Evolutionary conservation across 2,888 invertebrate genomes (phyloP).

Genomic region (Bugula neritina): DNA sequence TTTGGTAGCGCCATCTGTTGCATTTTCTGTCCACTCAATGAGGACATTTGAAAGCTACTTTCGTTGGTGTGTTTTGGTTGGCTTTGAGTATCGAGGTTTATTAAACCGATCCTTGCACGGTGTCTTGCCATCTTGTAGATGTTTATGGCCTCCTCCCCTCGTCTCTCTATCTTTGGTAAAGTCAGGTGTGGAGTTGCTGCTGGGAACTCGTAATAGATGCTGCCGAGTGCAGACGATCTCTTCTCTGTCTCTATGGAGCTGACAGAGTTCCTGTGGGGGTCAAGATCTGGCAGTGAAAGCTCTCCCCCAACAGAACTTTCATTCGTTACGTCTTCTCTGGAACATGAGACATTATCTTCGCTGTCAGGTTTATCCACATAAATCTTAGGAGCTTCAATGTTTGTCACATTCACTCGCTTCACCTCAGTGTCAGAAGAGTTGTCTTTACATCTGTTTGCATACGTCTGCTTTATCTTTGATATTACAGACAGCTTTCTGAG

Average conservation of each 20-base stretch:
- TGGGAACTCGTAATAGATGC: neutral
- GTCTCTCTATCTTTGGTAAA: neutral
- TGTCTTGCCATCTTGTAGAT: neutral
- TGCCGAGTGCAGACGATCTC: neutral
- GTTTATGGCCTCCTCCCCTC: neutral
- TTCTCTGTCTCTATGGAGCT: neutral
- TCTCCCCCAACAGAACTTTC: neutral
- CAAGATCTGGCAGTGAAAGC: neutral
- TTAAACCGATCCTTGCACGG: neutral
- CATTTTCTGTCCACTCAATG: neutral
- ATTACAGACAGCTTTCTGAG: neutral
- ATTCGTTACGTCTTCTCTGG: neutral
- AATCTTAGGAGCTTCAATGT: neutral
- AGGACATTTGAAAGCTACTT: neutral
- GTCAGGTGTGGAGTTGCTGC: neutral
- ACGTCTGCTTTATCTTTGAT: neutral
- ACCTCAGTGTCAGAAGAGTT: neutral
- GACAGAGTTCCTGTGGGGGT: neutral
- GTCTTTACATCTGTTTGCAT: neutral
- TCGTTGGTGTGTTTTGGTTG: neutral
- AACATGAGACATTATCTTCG: neutral
- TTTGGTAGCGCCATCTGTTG: neutral
- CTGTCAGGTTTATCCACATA: neutral
- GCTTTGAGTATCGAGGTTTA: neutral
- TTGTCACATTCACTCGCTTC: neutral